These are phyloP conservation scores for Enteromius mattozi DNA, from an alignment of 2,797 vertebrate species.

Conservation along the genomic window DNA sequence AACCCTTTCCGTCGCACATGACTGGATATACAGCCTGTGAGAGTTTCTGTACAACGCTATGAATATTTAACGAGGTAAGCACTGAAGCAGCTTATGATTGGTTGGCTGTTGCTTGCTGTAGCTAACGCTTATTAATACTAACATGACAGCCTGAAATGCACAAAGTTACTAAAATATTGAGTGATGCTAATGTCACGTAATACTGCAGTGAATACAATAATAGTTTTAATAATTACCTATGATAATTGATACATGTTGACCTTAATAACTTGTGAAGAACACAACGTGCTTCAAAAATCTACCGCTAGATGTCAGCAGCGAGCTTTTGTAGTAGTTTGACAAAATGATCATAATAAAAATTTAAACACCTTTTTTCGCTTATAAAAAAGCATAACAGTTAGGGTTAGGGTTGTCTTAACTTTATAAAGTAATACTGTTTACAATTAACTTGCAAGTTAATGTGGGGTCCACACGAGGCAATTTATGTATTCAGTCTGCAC, in stretches of 20 bases:
- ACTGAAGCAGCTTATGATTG: neutral
- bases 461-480: neutral
- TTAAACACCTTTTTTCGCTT: neutral
- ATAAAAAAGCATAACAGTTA: neutral
- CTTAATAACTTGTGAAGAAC: neutral
- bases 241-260: neutral
- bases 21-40: neutral
- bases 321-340: neutral
- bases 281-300: neutral
- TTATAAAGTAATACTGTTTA: neutral
- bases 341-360: neutral
- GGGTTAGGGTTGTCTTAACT: neutral
- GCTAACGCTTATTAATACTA: neutral
- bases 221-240: neutral
- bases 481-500: neutral
- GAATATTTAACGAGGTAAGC: neutral
- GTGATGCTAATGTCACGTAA: neutral
- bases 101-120: neutral
- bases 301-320: conserved; percentile 48
- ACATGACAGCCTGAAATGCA: neutral
- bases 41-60: neutral
- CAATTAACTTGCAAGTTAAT: neutral
- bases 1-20: neutral
- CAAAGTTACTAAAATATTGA: neutral
- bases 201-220: neutral